A percentile compares a stretch with the other conserved stretches of the same genome.
These are phyloP conservation scores for Macrotus californicus DNA, from an alignment of 2,113 vertebrate species.

Conservation along the genomic window DNA sequence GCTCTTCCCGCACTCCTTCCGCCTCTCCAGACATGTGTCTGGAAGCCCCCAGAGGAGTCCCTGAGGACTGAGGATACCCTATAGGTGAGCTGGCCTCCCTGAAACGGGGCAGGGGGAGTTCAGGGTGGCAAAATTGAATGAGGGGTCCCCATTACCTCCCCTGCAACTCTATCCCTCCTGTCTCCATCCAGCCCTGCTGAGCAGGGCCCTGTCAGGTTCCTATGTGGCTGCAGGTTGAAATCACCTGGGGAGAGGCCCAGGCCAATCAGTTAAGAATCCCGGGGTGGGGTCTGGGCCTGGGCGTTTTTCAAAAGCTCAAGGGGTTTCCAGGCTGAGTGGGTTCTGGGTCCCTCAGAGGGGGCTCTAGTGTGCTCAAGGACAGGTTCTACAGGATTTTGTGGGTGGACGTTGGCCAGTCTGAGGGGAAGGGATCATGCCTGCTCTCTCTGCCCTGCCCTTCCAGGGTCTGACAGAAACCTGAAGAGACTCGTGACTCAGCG, in stretches of 20 bases:
- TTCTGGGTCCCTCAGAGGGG: background rate
- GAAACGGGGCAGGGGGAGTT: background rate
- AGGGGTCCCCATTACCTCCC: background rate
- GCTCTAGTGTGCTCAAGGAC: background rate
- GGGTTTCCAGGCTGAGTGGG: background rate
- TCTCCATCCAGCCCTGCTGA: background rate
- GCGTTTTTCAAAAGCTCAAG: background rate
- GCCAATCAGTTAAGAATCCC: background rate
- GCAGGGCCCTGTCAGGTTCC: background rate
- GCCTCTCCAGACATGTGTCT: background rate
- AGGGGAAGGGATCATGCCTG: background rate
- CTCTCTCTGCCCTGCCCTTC: background rate
- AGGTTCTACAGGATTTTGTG: background rate
- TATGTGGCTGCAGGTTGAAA: background rate
- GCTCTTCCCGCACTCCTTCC: background rate
- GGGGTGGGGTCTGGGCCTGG: too few species aligned
- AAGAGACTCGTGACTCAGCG: background rate
- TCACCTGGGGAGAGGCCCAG: background rate
- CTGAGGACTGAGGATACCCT: background rate
- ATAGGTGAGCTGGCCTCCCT: background rate
- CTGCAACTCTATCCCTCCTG: fast-evolving
- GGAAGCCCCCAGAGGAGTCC: background rate
- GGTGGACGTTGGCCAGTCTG: background rate
- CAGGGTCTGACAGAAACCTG: background rate
- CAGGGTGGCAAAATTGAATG: background rate